Percentiles rank a stretch among this genome's conserved stretches.
These are phyloP conservation scores for Nibea albiflora DNA, from an alignment of 2,113 vertebrate species.

Conservation along the genomic window DNA sequence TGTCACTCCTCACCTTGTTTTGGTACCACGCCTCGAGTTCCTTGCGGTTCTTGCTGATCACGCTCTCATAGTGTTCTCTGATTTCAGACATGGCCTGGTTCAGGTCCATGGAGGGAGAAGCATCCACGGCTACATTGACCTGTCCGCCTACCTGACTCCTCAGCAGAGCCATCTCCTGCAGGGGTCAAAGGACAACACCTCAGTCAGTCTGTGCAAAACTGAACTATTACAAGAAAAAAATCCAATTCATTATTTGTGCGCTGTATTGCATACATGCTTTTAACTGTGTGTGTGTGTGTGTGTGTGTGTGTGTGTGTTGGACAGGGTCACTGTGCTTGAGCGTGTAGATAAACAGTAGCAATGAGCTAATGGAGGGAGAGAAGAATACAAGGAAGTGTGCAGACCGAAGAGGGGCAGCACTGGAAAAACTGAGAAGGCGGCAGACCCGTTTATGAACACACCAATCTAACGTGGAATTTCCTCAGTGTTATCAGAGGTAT, in stretches of 20 bases:
- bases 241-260: neutral
- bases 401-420: neutral
- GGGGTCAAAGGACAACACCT: constrained; percentile 14
- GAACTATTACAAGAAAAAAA: neutral
- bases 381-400: constrained; percentile 72
- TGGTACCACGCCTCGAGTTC: constrained; percentile 85
- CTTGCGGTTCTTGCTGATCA: constrained; percentile 84
- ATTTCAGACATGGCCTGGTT: constrained; percentile 77
- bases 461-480: constrained; percentile 27
- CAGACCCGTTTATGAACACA: constrained; percentile 40
- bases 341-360: constrained; percentile 28
- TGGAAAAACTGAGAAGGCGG: constrained; percentile 14
- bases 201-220: neutral
- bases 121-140: constrained; percentile 84
- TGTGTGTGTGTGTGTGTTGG: neutral
- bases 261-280: neutral
- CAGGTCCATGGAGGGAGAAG: constrained; percentile 78
- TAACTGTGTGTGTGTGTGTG: neutral
- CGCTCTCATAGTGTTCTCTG: constrained; percentile 87
- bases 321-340: neutral
- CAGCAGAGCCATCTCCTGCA: constrained; percentile 71
- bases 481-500: constrained; percentile 28
- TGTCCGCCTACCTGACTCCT: constrained; percentile 68
- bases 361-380: constrained; percentile 59
- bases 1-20: constrained; percentile 71